These are phyloP conservation scores for Chlamydotis undulata DNA, from an alignment of 2,113 vertebrate species.

Conservation along the genomic window DNA sequence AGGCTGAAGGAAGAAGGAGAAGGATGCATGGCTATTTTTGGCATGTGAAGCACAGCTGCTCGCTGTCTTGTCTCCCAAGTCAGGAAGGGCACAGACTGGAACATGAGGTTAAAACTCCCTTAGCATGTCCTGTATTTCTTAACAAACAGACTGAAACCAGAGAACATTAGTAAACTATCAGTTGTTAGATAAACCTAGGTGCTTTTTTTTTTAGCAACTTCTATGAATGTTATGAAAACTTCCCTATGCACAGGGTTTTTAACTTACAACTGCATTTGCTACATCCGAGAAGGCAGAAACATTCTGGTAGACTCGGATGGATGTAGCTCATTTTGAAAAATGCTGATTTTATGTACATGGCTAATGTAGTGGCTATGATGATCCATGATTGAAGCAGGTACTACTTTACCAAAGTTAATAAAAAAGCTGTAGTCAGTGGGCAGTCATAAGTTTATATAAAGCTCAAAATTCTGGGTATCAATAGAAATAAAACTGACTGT, in stretches of 20 bases:
- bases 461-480: rapidly evolving
- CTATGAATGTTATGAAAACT: background rate
- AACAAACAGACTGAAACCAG: background rate
- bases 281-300: background rate
- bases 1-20: background rate
- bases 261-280: background rate
- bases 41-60: background rate
- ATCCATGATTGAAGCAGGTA: background rate
- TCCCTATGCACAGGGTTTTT: background rate
- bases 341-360: background rate
- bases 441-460: background rate
- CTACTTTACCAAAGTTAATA: background rate
- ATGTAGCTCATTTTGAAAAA: background rate
- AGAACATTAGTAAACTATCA: background rate
- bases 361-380: background rate
- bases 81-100: constrained; percentile 27
- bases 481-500: background rate
- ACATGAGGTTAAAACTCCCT: constrained; percentile 20
- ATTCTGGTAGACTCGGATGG: background rate
- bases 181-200: background rate
- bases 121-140: background rate
- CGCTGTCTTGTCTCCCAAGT: background rate
- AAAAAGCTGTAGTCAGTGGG: background rate
- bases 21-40: constrained; percentile 5
- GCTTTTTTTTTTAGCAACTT: background rate